These are phyloP conservation scores for Dascyllus trimaculatus DNA, from an alignment of 2,113 vertebrate species.

Conservation along the genomic window DNA sequence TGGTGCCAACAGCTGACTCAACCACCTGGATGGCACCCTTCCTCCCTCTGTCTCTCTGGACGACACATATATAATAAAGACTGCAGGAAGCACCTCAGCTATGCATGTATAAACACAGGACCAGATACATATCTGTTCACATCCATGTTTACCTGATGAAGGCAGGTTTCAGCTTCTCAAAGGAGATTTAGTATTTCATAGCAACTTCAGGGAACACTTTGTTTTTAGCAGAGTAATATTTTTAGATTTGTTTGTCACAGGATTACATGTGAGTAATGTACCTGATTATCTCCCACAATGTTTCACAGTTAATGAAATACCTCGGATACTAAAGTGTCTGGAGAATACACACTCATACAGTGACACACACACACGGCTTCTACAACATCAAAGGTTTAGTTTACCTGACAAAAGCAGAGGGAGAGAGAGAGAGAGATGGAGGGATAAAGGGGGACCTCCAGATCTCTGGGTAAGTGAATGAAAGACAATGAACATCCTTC, in stretches of 20 bases:
- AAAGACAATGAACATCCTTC: slow-evolving; percentile 12
- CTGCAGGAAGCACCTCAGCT: too few relatives aligned
- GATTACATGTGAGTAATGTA: too few relatives aligned
- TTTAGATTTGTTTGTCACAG: too few relatives aligned
- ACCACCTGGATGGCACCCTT: slow-evolving; percentile 39
- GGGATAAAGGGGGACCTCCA: slow-evolving; percentile 47
- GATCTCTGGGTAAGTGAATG: slow-evolving; percentile 63
- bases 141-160: background rate
- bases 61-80: background rate
- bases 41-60: slow-evolving; percentile 52
- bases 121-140: background rate
- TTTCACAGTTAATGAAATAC: too few relatives aligned
- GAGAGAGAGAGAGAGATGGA: slow-evolving; percentile 39
- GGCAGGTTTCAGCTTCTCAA: background rate
- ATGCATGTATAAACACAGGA: background rate
- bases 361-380: background rate
- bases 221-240: too few relatives aligned
- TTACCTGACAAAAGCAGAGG: background rate
- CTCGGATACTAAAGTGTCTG: too few relatives aligned
- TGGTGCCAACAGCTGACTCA: slow-evolving; percentile 38
- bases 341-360: background rate
- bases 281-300: too few relatives aligned
- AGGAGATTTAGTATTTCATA: background rate
- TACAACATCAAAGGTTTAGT: background rate
- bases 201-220: too few relatives aligned